Conservation (phyloP, 2,797 vertebrate species). For the Corythornis leucogaster region DNA sequence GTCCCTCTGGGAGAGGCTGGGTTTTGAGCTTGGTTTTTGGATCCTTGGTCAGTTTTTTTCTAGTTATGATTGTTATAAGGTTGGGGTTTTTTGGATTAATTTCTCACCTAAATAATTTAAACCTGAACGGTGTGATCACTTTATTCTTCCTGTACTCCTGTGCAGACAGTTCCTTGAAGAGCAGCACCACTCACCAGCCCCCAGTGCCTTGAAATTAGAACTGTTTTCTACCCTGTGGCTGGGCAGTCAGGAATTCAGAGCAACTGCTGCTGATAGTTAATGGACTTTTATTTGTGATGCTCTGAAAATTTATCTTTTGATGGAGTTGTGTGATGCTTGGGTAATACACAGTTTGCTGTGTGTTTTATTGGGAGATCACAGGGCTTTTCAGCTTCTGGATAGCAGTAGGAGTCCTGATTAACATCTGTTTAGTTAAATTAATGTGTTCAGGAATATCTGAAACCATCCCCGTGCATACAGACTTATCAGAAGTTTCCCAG, state of each 20-base stretch:
- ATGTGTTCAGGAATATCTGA: neutral
- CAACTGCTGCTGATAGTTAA: neutral
- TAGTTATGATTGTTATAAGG: neutral
- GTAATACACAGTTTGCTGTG: neutral
- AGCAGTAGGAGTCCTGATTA: neutral
- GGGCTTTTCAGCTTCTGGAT: neutral
- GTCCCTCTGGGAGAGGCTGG: neutral
- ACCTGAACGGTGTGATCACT: accelerated
- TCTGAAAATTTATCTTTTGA: neutral
- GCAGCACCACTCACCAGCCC: accelerated
- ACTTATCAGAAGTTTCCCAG: neutral
- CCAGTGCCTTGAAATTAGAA: neutral
- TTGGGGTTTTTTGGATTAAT: neutral
- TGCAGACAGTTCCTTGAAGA: neutral
- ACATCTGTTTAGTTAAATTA: neutral
- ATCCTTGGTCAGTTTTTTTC: neutral
- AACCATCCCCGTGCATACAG: neutral
- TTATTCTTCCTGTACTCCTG: accelerated
- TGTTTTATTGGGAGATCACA: accelerated
- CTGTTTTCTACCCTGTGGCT: accelerated
- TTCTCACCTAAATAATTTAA: neutral
- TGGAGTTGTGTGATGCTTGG: neutral
- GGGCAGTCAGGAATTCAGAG: neutral
- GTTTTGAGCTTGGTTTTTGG: neutral
- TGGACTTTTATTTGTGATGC: neutral